These are phyloP conservation scores for Yponomeuta malinellus DNA, from an alignment of 2,888 invertebrate genomes.

Conservation along the genomic window DNA sequence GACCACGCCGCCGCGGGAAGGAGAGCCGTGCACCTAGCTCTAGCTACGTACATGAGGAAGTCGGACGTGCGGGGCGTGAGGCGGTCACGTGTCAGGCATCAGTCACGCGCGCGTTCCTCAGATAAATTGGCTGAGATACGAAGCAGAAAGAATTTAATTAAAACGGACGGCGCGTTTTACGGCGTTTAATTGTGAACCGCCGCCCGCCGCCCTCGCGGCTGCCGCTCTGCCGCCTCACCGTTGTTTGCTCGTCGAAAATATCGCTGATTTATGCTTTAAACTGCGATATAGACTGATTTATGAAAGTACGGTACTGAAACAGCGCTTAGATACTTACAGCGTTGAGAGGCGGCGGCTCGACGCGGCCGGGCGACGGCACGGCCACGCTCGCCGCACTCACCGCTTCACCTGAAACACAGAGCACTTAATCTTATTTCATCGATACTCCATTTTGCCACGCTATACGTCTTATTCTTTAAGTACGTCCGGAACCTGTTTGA, in stretches of 20 bases:
- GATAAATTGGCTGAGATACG: slow-evolving; percentile 20
- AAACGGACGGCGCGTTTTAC: slow-evolving; percentile 10
- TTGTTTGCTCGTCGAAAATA: not conserved
- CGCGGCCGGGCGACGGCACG: slow-evolving; percentile 44
- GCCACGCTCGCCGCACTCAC: slow-evolving; percentile 44
- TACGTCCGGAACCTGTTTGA: too few species aligned
- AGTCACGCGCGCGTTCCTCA: slow-evolving; percentile 16
- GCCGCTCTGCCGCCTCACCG: not conserved
- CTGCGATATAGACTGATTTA: too few species aligned
- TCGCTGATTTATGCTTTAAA: not conserved
- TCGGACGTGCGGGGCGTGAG: not conserved
- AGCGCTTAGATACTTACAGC: slow-evolving; percentile 34
- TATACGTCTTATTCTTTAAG: too few species aligned
- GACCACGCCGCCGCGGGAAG: not conserved
- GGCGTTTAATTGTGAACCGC: slow-evolving; percentile 12
- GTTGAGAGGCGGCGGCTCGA: slow-evolving; percentile 48
- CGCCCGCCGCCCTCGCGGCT: not conserved
- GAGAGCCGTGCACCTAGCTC: not conserved
- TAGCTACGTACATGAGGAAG: not conserved
- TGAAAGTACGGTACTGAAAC: not conserved
- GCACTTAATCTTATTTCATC: not conserved
- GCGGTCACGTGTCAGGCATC: slow-evolving; percentile 11
- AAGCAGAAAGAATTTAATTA: slow-evolving; percentile 19
- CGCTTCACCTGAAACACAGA: slow-evolving; percentile 41
- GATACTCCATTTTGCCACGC: too few species aligned